Percentiles rank a stretch among this genome's conserved stretches.
These are phyloP conservation scores for Dioctria rufipes DNA, from an alignment of 2,888 invertebrate genomes.

Conservation along the genomic window DNA sequence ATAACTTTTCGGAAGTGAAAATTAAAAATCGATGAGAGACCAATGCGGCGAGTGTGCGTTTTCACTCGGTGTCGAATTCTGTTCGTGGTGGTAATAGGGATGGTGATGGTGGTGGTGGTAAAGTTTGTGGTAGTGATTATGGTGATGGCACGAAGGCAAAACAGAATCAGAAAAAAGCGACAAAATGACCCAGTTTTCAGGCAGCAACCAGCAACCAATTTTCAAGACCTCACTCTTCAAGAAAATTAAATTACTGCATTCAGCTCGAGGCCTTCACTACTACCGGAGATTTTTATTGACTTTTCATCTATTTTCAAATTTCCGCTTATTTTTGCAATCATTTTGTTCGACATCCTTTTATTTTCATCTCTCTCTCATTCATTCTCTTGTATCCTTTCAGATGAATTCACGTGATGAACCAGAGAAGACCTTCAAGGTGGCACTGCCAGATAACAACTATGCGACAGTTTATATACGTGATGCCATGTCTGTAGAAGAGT, in stretches of 20 bases:
- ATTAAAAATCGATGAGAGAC: conserved; percentile 39
- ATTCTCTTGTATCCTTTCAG: conserved; percentile 73
- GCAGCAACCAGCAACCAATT: conserved; percentile 12
- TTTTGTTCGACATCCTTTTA: conserved; percentile 3
- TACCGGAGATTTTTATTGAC: conserved; percentile 30
- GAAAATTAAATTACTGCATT: conserved; percentile 23
- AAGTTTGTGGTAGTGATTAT: no score
- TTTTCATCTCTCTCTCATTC: conserved; percentile 6
- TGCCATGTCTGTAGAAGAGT: conserved; percentile 96
- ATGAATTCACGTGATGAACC: conserved; percentile 89
- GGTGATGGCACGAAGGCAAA: no score
- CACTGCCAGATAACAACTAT: conserved; percentile 86
- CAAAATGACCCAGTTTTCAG: conserved; percentile 4
- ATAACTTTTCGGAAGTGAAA: conserved; percentile 23
- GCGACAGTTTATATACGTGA: conserved; percentile 91
- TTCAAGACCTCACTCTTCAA: conserved; percentile 8
- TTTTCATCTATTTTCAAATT: conserved; percentile 43
- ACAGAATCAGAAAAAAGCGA: not conserved
- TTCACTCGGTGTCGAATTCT: not conserved
- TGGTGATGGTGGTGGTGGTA: no score
- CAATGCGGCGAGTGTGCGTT: conserved; percentile 34
- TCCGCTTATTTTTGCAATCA: conserved; percentile 33
- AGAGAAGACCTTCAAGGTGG: conserved; percentile 91
- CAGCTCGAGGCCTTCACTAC: not conserved
- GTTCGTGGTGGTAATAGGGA: not conserved